Evolutionary conservation across 2,888 invertebrate genomes (phyloP).

Genomic region (Campaea margaritaria): DNA sequence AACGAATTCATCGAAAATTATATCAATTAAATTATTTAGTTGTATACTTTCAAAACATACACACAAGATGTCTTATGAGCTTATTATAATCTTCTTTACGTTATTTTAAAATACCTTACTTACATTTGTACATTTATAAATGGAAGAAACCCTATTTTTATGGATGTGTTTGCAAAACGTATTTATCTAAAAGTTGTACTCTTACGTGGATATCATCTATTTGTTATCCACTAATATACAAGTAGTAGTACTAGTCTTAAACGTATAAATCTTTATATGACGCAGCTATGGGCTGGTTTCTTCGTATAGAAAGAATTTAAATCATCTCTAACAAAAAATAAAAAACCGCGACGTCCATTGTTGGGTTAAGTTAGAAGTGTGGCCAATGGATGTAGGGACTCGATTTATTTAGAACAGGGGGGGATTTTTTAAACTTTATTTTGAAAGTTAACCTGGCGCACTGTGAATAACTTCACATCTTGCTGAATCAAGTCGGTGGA

Average conservation of each 20-base stretch:
- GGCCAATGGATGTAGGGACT: not conserved
- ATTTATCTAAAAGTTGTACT: not conserved
- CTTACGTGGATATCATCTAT: not conserved
- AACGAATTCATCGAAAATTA: not conserved
- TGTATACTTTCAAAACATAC: not conserved
- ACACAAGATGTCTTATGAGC: not conserved
- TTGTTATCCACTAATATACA: conserved; percentile 5
- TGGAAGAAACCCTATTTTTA: conserved; percentile 7
- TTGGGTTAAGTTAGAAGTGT: not conserved
- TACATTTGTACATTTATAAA: not conserved
- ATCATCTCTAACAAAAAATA: not conserved
- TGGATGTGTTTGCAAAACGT: conserved; percentile 6
- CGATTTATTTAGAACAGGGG: not conserved
- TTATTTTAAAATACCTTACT: not conserved
- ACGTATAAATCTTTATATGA: not conserved
- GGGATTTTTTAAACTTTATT: too few relatives aligned
- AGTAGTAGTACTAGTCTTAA: not conserved
- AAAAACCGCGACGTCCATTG: conserved; percentile 3
- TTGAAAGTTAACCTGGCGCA: too few relatives aligned
- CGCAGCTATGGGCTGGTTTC: not conserved
- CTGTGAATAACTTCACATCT: too few relatives aligned
- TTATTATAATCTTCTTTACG: not conserved
- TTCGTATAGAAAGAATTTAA: not conserved
- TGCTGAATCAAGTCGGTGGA: too few relatives aligned
- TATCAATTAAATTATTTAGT: not conserved